Conservation (phyloP, 2,888 invertebrate species). For the Dichetophora obliterata region DNA sequence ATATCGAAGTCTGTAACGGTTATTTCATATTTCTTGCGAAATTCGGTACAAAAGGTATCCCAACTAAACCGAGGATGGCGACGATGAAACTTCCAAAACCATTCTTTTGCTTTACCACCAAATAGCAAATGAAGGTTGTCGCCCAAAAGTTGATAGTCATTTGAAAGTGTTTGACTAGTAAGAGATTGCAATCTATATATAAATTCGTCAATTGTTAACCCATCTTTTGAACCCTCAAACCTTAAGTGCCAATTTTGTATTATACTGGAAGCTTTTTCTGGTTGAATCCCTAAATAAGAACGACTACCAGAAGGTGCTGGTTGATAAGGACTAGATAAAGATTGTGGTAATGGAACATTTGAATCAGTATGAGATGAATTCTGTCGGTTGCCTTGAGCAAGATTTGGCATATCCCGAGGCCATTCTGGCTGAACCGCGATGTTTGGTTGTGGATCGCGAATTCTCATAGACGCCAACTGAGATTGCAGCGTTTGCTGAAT, state of each 20-base stretch:
- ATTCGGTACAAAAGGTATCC: neutral
- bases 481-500: neutral
- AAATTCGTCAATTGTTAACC: slow-evolving; percentile 5
- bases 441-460: neutral
- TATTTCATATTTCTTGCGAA: slow-evolving; percentile 12
- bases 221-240: slow-evolving; percentile 25
- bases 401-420: neutral
- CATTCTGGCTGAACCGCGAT: neutral
- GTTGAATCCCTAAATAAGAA: neutral
- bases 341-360: neutral
- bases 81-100: neutral
- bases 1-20: slow-evolving; percentile 5
- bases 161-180: neutral
- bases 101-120: neutral
- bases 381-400: no score
- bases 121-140: slow-evolving; percentile 22
- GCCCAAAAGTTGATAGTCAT: neutral
- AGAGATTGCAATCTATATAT: slow-evolving; percentile 7
- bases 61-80: neutral
- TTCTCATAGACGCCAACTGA: neutral
- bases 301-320: slow-evolving; percentile 2
- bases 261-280: slow-evolving; percentile 16
- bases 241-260: slow-evolving; percentile 22
- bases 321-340: neutral
- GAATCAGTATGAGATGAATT: neutral